These are phyloP conservation scores for Suncus etruscus DNA, from an alignment of 2,113 vertebrate species.

Conservation along the genomic window DNA sequence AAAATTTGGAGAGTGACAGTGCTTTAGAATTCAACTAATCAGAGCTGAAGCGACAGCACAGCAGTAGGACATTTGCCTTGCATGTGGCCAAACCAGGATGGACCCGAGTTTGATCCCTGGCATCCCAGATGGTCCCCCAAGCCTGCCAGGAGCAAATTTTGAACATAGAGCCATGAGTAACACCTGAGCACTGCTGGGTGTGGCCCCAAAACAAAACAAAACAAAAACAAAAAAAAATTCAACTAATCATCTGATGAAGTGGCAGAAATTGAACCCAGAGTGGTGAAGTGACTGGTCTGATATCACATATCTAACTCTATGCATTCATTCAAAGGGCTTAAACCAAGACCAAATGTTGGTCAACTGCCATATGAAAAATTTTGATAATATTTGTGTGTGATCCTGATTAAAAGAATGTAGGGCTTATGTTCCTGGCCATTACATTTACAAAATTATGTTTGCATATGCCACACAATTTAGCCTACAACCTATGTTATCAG, in stretches of 20 bases:
- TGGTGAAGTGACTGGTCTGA: background rate
- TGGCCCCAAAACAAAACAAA: too few species aligned
- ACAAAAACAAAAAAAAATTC: background rate
- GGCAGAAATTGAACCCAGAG: background rate
- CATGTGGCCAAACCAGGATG: too few species aligned
- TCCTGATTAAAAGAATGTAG: slow-evolving; percentile 28
- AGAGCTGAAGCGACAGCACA: too few species aligned
- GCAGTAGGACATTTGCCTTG: too few species aligned
- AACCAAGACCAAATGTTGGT: background rate
- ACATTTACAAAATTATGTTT: slow-evolving; percentile 54
- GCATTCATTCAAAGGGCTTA: background rate
- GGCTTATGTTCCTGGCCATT: background rate
- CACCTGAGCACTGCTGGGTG: too few species aligned
- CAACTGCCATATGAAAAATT: slow-evolving; percentile 43
- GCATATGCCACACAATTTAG: background rate
- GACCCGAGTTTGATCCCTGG: too few species aligned
- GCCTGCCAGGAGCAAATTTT: too few species aligned
- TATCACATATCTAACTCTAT: background rate
- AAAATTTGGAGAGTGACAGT: slow-evolving; percentile 15
- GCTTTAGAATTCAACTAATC: background rate
- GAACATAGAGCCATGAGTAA: too few species aligned
- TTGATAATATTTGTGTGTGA: slow-evolving; percentile 20
- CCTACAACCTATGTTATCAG: slow-evolving; percentile 18
- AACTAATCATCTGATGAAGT: slow-evolving; percentile 11
- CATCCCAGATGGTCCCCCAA: too few species aligned